Evolutionary conservation across 2,113 vertebrate genomes (phyloP).

Genomic region (Proterorhinus semilunaris): DNA sequence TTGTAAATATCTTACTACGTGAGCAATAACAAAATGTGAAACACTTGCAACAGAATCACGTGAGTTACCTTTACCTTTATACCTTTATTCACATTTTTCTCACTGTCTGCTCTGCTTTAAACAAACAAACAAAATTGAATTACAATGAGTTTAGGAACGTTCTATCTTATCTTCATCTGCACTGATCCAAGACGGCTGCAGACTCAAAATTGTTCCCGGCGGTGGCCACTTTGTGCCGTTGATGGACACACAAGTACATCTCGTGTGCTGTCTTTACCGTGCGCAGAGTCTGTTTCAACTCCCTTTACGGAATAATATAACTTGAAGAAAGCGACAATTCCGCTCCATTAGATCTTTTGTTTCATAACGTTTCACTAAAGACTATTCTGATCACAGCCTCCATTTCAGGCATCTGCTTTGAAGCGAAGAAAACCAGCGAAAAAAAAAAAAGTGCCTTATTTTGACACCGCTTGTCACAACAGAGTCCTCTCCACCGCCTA

Average conservation of each 20-base stretch:
- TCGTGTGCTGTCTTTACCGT: neutral
- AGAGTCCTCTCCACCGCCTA: neutral
- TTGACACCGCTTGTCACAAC: constrained; percentile 6
- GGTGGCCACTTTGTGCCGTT: neutral
- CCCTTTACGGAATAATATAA: neutral
- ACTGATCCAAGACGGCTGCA: too few species aligned
- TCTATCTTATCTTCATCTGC: too few species aligned
- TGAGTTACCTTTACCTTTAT: too few species aligned
- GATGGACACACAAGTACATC: neutral
- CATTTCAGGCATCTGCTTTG: neutral
- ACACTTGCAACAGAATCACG: too few species aligned
- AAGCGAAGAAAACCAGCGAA: neutral
- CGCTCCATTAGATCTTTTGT: neutral
- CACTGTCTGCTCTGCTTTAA: too few species aligned
- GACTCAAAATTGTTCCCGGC: too few species aligned
- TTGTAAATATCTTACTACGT: too few species aligned
- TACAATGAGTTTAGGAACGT: too few species aligned
- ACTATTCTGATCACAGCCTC: constrained; percentile 3
- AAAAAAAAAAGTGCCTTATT: constrained; percentile 2
- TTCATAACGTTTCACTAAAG: neutral
- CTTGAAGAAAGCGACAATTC: neutral
- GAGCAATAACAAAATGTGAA: too few species aligned
- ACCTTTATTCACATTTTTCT: too few species aligned
- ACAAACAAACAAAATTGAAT: too few species aligned
- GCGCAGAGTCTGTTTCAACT: neutral